Evolutionary conservation across 2,113 vertebrate species (phyloP), one percentile per base, ranked within the genome.

Genomic region (Narcine bancroftii): DNA sequence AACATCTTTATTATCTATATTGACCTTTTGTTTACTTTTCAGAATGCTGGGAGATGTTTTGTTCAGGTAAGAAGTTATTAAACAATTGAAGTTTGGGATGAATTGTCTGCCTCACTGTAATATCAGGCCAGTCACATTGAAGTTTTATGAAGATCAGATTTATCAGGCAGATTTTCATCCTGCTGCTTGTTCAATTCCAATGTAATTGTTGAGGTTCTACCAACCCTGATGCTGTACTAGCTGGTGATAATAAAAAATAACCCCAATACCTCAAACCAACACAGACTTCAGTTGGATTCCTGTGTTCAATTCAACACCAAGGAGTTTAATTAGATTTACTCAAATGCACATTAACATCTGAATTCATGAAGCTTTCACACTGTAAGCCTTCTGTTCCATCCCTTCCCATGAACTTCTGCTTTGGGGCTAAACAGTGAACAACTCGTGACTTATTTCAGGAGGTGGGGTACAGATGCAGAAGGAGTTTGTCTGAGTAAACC

Each of bases 21-120:
- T 91, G 7, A 69, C 24, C 42, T 13, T 77, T 92, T 92, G 47
- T 94, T 92, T 93, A 47, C 93, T 93, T 93, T 83, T 50, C 93
- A 97, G 97, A 87, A 94, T 97, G 91, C 94, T 97, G 92, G 96
- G 97, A 93, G 96, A 97, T 73, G 94, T 97, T 93, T 96, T 95
- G 24, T 96, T 96, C 93, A 97, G 96, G 97, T 97, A 96, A 94
- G 93, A n/a, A 36, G 39, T 0, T 0, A 0, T 42, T 4, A 66
- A 75, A 2, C 29, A 3, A 45, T 91, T 66, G 56, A 69, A 91
- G 47, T 87, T 21, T 87, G n/a, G 60, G 33, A 60, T 60, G 0
- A 11, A 60, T 39, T 47, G 33, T 11, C 13, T 87, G 2, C 33
- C 0, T 87, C 81, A 36, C 33, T 63, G 53, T 7, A 5, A 53